Conservation (phyloP, 2,888 invertebrate genomes). For the Lithosia quadra region DNA sequence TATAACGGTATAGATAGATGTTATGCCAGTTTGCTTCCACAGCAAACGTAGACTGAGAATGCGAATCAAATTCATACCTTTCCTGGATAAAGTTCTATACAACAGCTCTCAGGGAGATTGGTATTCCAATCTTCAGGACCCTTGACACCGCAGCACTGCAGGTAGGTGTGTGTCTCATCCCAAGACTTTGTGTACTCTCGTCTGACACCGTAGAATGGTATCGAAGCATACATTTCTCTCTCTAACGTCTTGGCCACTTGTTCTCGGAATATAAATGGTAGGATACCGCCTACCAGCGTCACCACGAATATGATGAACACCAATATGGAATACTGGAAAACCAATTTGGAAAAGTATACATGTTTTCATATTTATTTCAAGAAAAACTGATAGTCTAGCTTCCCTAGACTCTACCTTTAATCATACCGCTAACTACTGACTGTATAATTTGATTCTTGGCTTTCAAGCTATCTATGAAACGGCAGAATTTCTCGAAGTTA, state of each 20-base stretch:
- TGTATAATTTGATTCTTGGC: too few species aligned
- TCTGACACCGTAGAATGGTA: slow-evolving; percentile 91
- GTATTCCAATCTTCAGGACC: slow-evolving; percentile 90
- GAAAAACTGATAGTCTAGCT: background rate
- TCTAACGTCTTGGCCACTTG: slow-evolving; percentile 92
- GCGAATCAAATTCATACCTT: slow-evolving; percentile 67
- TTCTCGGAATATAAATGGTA: slow-evolving; percentile 96
- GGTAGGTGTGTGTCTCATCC: slow-evolving; percentile 94
- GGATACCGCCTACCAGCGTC: slow-evolving; percentile 95
- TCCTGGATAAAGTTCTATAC: slow-evolving; percentile 88
- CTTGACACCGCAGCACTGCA: slow-evolving; percentile 94
- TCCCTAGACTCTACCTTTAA: too few species aligned
- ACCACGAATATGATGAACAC: slow-evolving; percentile 96
- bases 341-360: slow-evolving; percentile 18
- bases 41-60: too few species aligned
- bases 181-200: slow-evolving; percentile 92
- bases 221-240: slow-evolving; percentile 92
- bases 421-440: too few species aligned
- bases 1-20: too few species aligned
- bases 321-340: slow-evolving; percentile 94
- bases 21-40: too few species aligned
- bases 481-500: too few species aligned
- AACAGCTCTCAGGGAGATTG: slow-evolving; percentile 92
- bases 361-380: background rate
- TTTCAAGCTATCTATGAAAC: too few species aligned